These are phyloP conservation scores for Drosophila imparisetae DNA, from an alignment of 2,888 invertebrate species.

Conservation along the genomic window DNA sequence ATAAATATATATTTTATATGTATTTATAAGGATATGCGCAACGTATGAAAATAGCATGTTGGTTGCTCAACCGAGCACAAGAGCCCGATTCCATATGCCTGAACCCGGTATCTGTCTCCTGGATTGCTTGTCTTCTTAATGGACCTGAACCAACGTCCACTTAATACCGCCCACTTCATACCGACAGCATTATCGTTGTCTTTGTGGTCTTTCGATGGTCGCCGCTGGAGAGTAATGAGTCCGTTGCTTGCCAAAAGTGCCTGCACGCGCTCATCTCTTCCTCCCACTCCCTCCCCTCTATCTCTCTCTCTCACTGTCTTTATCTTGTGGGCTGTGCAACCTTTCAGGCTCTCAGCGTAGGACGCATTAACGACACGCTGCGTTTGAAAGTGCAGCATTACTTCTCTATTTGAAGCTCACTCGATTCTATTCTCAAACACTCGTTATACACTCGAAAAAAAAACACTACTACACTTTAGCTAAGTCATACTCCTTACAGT, in stretches of 20 bases:
- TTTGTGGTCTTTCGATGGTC: constrained; percentile 31
- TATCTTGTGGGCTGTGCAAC: not conserved
- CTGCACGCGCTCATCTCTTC: constrained; percentile 59
- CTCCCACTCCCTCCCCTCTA: not conserved
- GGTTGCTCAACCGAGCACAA: constrained; percentile 43
- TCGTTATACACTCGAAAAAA: constrained; percentile 1
- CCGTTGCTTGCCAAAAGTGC: constrained; percentile 52
- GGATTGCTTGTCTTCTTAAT: constrained; percentile 34
- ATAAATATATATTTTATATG: not conserved
- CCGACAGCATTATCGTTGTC: constrained; percentile 42
- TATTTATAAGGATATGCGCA: constrained; percentile 37
- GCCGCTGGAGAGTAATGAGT: constrained; percentile 67
- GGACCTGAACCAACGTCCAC: constrained; percentile 52
- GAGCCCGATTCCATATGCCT: constrained; percentile 1
- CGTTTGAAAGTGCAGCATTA: constrained; percentile 50
- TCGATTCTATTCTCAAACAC: not conserved
- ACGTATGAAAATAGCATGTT: constrained; percentile 78
- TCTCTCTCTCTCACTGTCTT: not conserved
- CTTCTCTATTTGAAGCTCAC: constrained; percentile 25
- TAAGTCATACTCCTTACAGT: not conserved
- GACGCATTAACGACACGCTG: constrained; percentile 71
- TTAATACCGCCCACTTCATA: constrained; percentile 15
- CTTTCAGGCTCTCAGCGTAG: constrained; percentile 9
- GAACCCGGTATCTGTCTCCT: not conserved
- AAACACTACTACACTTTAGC: not conserved